These are phyloP conservation scores for Saccopteryx bilineata DNA, from an alignment of 2,113 vertebrate genomes.

Conservation along the genomic window DNA sequence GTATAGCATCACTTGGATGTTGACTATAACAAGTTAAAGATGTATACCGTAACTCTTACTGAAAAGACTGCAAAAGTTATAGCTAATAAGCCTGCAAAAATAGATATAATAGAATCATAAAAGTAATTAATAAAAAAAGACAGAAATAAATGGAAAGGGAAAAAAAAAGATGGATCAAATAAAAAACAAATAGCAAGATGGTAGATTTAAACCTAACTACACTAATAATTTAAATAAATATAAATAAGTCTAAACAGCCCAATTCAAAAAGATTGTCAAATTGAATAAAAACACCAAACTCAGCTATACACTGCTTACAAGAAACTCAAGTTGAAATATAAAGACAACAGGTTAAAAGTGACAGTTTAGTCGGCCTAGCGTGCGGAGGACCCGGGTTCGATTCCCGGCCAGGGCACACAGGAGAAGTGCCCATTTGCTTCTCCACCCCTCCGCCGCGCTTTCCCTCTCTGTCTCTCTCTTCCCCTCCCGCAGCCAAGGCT, in stretches of 20 bases:
- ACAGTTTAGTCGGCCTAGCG: too few species aligned
- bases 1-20: neutral
- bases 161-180: neutral
- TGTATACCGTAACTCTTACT: neutral
- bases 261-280: slow-evolving; percentile 2
- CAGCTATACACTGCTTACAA: neutral
- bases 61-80: slow-evolving; percentile 1
- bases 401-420: too few species aligned
- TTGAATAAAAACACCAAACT: neutral
- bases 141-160: neutral
- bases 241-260: neutral
- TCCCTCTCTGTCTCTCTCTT: too few species aligned
- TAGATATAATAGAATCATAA: neutral
- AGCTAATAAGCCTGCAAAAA: slow-evolving; percentile 26
- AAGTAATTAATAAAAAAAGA: neutral
- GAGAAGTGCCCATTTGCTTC: too few species aligned
- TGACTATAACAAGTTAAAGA: neutral
- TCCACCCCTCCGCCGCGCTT: too few species aligned
- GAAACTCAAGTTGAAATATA: slow-evolving; percentile 27
- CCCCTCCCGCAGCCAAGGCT: too few species aligned
- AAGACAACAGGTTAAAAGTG: slow-evolving; percentile 37
- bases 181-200: neutral
- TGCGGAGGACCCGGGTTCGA: too few species aligned
- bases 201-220: neutral
- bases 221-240: neutral